Conservation (phyloP, 1,140 invertebrate species). For the Euura saliciscinereae region DNA sequence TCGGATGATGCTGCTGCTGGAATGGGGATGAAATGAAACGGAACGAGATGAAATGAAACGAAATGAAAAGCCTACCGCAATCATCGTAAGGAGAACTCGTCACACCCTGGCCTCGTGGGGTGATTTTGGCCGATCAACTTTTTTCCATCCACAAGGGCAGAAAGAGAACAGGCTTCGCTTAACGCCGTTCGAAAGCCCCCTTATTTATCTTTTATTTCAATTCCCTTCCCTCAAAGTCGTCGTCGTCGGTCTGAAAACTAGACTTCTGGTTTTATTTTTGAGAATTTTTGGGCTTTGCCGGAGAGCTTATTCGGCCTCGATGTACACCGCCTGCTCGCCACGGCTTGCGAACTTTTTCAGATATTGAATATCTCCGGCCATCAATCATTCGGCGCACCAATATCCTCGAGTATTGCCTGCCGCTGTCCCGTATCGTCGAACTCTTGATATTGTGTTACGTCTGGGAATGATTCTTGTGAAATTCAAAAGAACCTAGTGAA, state of each 20-base stretch:
- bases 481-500: too few species aligned
- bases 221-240: too few species aligned
- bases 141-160: too few species aligned
- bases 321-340: background rate
- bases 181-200: too few species aligned
- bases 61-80: constrained; percentile 34
- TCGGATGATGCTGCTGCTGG: background rate
- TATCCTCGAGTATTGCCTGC: background rate
- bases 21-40: background rate
- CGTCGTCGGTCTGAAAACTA: too few species aligned
- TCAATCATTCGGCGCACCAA: constrained; percentile 6
- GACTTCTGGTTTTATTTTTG: too few species aligned
- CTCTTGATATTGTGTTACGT: too few species aligned
- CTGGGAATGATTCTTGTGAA: too few species aligned
- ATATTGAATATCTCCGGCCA: constrained; percentile 4
- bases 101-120: background rate
- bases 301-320: too few species aligned
- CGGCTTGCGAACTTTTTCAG: background rate
- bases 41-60: constrained; percentile 10
- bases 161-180: too few species aligned
- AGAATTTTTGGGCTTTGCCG: too few species aligned
- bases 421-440: background rate
- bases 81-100: constrained; percentile 38
- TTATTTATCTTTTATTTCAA: too few species aligned
- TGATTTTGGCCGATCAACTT: background rate